phyloP scores from a whole-genome alignment of 2,888 invertebrate species.

The Timandra comae region DNA sequence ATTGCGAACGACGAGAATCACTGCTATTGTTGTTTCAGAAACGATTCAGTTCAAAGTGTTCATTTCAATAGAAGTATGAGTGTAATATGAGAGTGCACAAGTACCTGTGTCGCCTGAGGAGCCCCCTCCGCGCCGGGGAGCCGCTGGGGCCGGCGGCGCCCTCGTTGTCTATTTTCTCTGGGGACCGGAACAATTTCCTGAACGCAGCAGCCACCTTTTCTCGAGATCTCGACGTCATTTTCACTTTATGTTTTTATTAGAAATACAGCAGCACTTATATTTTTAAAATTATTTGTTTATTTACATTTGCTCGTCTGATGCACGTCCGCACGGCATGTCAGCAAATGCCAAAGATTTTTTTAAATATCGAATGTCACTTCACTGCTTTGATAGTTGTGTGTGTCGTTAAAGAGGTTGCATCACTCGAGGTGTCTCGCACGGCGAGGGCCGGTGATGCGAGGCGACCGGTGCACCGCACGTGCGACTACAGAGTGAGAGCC shows the following conservation, averaged over 20 bases:
- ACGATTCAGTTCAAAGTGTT: no score
- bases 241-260: conserved; percentile 46
- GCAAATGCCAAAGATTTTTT: conserved; percentile 36
- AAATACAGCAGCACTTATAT: conserved; percentile 37
- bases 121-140: conserved; percentile 77
- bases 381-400: conserved; percentile 23
- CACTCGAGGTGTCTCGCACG: conserved; percentile 42
- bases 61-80: background rate
- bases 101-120: conserved; percentile 71
- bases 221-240: conserved; percentile 86
- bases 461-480: conserved; percentile 46
- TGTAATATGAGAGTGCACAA: conserved; percentile 7
- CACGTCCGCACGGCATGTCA: conserved; percentile 45
- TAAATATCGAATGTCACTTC: conserved; percentile 34
- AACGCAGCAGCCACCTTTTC: conserved; percentile 89
- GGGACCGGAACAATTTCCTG: conserved; percentile 85
- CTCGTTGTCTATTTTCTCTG: conserved; percentile 82
- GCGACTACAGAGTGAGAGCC: conserved; percentile 56
- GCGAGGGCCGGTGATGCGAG: conserved; percentile 26
- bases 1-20: background rate
- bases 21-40: background rate
- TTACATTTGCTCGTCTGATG: conserved; percentile 36
- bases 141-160: conserved; percentile 76
- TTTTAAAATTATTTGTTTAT: conserved; percentile 36
- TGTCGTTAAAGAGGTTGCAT: conserved; percentile 34